Percentiles rank a stretch among this genome's conserved stretches.
phyloP scores from a whole-genome alignment of 2,888 invertebrate genomes.

The Conistra vaccinii region DNA sequence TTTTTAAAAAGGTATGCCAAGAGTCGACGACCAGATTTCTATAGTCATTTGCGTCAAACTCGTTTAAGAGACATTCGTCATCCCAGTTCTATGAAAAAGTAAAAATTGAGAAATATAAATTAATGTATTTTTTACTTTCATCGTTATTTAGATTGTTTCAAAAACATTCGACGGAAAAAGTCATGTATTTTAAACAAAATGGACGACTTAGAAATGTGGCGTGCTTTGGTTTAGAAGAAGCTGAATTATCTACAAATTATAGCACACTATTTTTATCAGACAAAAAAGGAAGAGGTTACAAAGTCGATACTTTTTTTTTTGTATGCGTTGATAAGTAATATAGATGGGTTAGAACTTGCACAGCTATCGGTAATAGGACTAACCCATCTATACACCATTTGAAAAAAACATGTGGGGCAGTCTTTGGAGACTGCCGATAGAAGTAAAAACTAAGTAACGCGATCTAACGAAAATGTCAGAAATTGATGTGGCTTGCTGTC shows the following conservation, averaged over 20 bases:
- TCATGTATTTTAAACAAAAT: not conserved
- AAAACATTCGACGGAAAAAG: not conserved
- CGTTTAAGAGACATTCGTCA: too few species aligned
- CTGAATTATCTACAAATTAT: not conserved
- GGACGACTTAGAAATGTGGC: not conserved
- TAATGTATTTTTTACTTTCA: not conserved
- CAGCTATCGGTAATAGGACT: not conserved
- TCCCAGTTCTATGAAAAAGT: too few species aligned
- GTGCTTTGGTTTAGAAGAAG: not conserved
- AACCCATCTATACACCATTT: too few species aligned
- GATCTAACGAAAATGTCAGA: too few species aligned
- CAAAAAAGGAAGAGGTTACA: not conserved
- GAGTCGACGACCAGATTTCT: not conserved
- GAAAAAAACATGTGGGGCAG: too few species aligned
- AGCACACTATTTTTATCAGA: not conserved
- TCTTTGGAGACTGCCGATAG: too few species aligned
- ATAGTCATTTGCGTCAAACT: not conserved
- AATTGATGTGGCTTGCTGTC: too few species aligned
- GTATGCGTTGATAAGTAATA: not conserved
- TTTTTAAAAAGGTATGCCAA: not conserved
- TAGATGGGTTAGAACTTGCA: not conserved
- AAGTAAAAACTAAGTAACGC: too few species aligned
- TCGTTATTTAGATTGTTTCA: not conserved
- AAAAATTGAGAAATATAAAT: not conserved
- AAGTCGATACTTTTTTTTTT: not conserved